These are phyloP conservation scores for Acanthurus tractus DNA, from an alignment of 2,797 vertebrate species.

Conservation along the genomic window DNA sequence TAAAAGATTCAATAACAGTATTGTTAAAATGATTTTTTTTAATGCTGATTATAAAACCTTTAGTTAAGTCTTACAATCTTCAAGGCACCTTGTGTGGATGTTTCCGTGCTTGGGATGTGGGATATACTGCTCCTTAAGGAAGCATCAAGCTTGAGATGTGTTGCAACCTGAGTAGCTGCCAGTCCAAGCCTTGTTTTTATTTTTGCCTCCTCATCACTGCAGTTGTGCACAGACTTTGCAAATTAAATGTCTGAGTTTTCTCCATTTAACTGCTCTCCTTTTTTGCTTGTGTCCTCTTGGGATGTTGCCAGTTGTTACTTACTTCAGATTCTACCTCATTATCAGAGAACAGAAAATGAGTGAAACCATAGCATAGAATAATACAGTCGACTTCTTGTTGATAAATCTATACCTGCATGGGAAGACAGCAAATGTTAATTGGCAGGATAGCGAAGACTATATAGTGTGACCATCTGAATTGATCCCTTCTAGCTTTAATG, in stretches of 20 bases:
- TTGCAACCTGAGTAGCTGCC: not conserved
- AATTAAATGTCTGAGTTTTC: not conserved
- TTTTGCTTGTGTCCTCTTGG: not conserved
- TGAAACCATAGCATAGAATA: not conserved
- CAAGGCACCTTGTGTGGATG: not conserved
- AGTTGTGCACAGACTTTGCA: constrained; percentile 3
- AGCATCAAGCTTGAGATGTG: not conserved
- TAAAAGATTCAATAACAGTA: too few relatives aligned
- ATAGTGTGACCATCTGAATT: not conserved
- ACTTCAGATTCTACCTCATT: not conserved
- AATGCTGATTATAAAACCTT: too few relatives aligned
- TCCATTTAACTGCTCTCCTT: not conserved
- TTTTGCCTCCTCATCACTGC: not conserved
- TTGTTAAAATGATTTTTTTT: too few relatives aligned
- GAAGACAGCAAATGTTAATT: not conserved
- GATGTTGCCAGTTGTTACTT: not conserved
- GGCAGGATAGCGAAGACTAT: not conserved
- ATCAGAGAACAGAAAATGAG: not conserved
- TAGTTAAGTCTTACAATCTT: too few relatives aligned
- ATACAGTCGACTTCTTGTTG: not conserved
- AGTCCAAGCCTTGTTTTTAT: not conserved
- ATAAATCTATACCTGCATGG: not conserved
- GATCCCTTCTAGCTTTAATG: not conserved
- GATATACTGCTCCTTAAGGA: not conserved
- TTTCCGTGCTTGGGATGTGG: not conserved